phyloP scores from a whole-genome alignment of 2,113 vertebrate species.

The Hirundichthys speculiger region DNA sequence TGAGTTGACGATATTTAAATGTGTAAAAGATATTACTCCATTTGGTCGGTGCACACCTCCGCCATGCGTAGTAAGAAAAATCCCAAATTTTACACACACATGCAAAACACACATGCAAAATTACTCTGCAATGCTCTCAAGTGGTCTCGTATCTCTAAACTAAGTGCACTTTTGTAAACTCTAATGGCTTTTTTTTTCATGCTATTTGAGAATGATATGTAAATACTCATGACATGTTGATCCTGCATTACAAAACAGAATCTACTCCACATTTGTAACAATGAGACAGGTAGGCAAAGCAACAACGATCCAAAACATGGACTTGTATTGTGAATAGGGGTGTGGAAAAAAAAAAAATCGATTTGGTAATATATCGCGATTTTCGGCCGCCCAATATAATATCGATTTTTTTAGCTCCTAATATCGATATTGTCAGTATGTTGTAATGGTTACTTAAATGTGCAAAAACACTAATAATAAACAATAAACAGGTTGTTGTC shows the following conservation, averaged over 20 bases:
- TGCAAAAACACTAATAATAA: too few species aligned
- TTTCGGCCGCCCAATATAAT: too few species aligned
- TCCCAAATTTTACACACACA: constrained; percentile 28
- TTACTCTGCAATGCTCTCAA: constrained; percentile 43
- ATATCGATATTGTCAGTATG: too few species aligned
- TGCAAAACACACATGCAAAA: too few species aligned
- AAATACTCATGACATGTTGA: too few species aligned
- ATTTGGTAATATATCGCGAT: too few species aligned
- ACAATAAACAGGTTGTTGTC: too few species aligned
- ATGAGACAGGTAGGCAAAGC: too few species aligned
- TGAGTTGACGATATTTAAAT: constrained; percentile 81
- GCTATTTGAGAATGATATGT: neutral
- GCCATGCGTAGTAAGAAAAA: constrained; percentile 60
- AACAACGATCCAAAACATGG: neutral
- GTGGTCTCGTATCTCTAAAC: constrained; percentile 68
- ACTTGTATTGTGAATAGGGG: constrained; percentile 6
- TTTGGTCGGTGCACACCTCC: constrained; percentile 63
- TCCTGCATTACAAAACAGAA: neutral
- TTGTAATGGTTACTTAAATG: too few species aligned
- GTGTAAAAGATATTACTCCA: constrained; percentile 69
- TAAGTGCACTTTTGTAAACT: constrained; percentile 77
- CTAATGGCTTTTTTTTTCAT: constrained; percentile 67
- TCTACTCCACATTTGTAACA: neutral
- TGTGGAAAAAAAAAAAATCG: too few species aligned
- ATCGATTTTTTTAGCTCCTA: too few species aligned